Conservation (phyloP, 1,140 invertebrate genomes). For the Pectinophora gossypiella region DNA sequence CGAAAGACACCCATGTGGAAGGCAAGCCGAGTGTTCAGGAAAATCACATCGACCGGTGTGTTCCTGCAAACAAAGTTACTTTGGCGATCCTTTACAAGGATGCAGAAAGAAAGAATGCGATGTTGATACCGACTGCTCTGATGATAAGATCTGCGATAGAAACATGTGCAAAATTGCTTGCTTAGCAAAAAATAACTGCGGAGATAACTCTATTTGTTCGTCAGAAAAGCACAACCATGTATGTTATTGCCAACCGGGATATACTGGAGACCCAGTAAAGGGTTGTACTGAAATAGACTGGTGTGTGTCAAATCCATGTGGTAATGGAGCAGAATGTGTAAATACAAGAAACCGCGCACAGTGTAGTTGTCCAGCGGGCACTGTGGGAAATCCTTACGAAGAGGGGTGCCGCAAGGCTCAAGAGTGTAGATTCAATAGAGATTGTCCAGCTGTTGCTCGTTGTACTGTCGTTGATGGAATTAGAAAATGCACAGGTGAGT, state of each 20-base stretch:
- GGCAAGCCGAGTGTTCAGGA: conserved; percentile 86
- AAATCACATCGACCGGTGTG: conserved; percentile 84
- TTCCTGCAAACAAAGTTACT: conserved; percentile 85
- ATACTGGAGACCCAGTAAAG: conserved; percentile 83
- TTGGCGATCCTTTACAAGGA: conserved; percentile 85
- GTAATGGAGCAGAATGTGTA: conserved; percentile 87
- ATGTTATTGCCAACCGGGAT: conserved; percentile 91
- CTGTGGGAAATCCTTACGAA: conserved; percentile 88
- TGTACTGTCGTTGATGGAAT: conserved; percentile 82
- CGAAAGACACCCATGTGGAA: conserved; percentile 83
- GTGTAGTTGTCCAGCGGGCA: conserved; percentile 85
- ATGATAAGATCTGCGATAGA: conserved; percentile 87
- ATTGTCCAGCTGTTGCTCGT: conserved; percentile 86
- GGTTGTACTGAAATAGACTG: conserved; percentile 87
- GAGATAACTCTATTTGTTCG: conserved; percentile 88
- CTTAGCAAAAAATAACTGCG: conserved; percentile 86
- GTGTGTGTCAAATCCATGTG: conserved; percentile 87
- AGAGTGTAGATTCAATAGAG: conserved; percentile 85
- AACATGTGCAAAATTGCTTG: conserved; percentile 91
- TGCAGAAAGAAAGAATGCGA: conserved; percentile 88
- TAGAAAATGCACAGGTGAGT: conserved; percentile 86
- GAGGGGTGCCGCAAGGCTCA: conserved; percentile 86
- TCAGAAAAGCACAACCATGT: conserved; percentile 84
- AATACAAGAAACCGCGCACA: conserved; percentile 89
- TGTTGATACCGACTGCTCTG: conserved; percentile 82